phyloP scores from a whole-genome alignment of 2,888 invertebrate species.

The Hyppa rectilinea region DNA sequence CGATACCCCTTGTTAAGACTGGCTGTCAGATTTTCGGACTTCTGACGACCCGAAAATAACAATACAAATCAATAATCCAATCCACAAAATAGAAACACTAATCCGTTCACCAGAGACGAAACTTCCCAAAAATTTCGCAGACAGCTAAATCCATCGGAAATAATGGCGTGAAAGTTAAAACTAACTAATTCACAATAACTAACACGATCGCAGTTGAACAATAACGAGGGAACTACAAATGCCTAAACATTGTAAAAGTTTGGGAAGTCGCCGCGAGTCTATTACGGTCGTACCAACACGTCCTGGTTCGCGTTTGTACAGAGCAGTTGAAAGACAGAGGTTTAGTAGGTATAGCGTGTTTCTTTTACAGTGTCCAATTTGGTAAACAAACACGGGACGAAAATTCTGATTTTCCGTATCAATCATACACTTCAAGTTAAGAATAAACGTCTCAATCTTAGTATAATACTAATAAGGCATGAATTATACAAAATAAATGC shows the following conservation, averaged over 20 bases:
- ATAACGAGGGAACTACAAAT: slow-evolving; percentile 64
- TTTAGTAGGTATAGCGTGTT: background rate
- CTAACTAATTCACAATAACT: slow-evolving; percentile 49
- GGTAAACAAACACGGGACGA: too few species aligned
- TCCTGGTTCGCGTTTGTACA: slow-evolving; percentile 71
- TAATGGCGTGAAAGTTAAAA: slow-evolving; percentile 37
- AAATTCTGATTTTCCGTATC: too few species aligned
- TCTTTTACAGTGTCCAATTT: too few species aligned
- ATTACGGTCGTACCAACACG: slow-evolving; percentile 84
- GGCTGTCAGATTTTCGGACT: too few species aligned
- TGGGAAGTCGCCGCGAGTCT: slow-evolving; percentile 70
- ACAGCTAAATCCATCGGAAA: slow-evolving; percentile 26
- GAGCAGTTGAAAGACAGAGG: slow-evolving; percentile 51
- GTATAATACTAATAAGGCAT: too few species aligned
- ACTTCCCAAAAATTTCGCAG: slow-evolving; percentile 21
- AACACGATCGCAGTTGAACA: slow-evolving; percentile 42
- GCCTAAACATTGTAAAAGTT: slow-evolving; percentile 70
- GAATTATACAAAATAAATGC: too few species aligned
- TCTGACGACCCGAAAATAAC: too few species aligned
- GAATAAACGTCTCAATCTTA: too few species aligned
- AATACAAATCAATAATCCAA: slow-evolving; percentile 13
- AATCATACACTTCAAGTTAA: too few species aligned
- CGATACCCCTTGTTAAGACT: too few species aligned
- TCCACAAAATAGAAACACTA: slow-evolving; percentile 6
- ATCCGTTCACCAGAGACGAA: background rate